Base-by-base conservation (phyloP, 1,140 invertebrate genomes). In the Chelonus insularis region DNA sequence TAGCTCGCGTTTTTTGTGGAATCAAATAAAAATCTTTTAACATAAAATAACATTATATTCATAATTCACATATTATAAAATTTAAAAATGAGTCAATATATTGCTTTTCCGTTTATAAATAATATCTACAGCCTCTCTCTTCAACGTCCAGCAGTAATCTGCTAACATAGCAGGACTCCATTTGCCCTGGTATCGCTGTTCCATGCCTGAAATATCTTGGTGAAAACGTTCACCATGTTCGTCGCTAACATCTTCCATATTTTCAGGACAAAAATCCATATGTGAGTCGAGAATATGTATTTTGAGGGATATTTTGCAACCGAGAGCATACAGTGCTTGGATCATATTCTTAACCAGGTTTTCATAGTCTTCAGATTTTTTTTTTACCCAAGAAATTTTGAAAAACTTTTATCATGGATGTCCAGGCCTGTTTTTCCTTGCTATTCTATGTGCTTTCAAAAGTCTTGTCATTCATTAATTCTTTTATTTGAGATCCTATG, bases 351-450 rank as follows among this genome's bases (percentile, higher is more conserved):
- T 20, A 9, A 73, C 67, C 34, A 68, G 39, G 16, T 56, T 25
- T 50, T 63, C 66, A 37, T 70, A 68, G 37, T 70, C 37, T 8
- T 32, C 25, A 63, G n/a, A 25, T 37, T 50, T 60, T 64, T n/a
- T 52, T 57, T 20, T 68, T 68, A 25, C 62, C 18, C 4, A 64
- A 50, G 41, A 57, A 60, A 8, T 52, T 55, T 9, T 21, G 20
- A 14, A 11, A 34, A 5, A 65, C 56, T 12, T 52, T 37, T 29
- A 55, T 48, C 9, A 65, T 56, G 56, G 47, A 43, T 14, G 32
- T 0, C 63, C 58, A 65, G 32, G 58, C 18, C 37, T 12, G 12
- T 20, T 61, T 61, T 37, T 66, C 60, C 29, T 41, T n/a, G 32
- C 57, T 57, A n/a, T 39, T 57, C 57, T 62, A 62, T 34, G 9